Base-by-base conservation (phyloP, 2,113 vertebrate genomes). In the Catharus bicknelli region DNA sequence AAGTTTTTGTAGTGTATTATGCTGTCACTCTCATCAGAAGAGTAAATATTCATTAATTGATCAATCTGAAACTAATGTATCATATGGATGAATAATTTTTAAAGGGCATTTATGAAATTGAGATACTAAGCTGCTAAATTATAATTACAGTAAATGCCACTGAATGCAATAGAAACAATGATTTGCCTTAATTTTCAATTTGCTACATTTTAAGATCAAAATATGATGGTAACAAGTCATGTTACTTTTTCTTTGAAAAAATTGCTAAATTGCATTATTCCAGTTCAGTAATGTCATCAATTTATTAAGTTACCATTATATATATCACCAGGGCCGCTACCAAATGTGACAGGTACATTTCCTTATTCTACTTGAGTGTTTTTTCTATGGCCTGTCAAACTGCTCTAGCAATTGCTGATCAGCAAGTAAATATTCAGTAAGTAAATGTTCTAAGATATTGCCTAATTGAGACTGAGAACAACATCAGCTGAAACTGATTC, bases 381-480 rank as follows among this genome's bases (percentile, higher is more conserved):
- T 89, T 78, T 34, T 63, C 68, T 29, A 43, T 57, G 88, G 51
- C 26, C 16, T 1, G 0, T 64, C 47, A 88, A 85, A 76, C 34
- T 2, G 0, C 34, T 57, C 23, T 6, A 84, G 67, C 27, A 77
- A 75, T 23, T 80, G 51, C 43, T 83, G 81, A 95, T 81, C 54
- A 92, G 45, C 53, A 86, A 94, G 74, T 78, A 93, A 92, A 92
- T 88, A 89, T 73, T 67, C 59, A 64, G 72, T 45, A 83, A 84
- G 34, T 43, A 63, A 87, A 74, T 8, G 7, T 25, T 86, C 29
- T 78, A 57, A 91, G 34, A 43, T n/a, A 86, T 45, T 68, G 57
- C 18, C 63, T 93, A 94, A 95, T 70, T 75, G 86, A 68, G 88
- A 90, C 85, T 75, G 54, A 90, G 67, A 94, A 83, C 43, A 90